Conservation (phyloP, 2,113 vertebrate genomes). For the Callipepla squamata region DNA sequence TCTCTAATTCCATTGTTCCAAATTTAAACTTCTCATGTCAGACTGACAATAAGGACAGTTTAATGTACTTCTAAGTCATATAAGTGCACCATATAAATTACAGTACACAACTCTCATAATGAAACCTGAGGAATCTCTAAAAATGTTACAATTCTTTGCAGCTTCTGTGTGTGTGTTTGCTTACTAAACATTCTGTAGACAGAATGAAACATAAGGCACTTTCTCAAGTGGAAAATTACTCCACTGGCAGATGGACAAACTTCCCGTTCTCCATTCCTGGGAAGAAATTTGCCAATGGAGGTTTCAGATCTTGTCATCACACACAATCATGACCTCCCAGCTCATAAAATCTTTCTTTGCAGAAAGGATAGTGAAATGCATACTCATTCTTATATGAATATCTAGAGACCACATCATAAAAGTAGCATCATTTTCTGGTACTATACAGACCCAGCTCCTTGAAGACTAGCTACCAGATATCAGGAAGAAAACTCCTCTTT, state of each 20-base stretch:
- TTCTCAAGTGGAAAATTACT: not conserved
- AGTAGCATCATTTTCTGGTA: not conserved
- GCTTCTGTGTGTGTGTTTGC: not conserved
- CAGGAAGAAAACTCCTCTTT: not conserved
- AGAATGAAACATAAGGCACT: not conserved
- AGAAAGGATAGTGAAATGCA: not conserved
- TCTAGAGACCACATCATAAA: not conserved
- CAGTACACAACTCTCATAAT: not conserved
- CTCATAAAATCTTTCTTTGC: not conserved
- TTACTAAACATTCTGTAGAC: not conserved
- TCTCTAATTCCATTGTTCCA: not conserved
- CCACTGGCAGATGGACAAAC: not conserved
- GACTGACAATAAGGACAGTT: not conserved
- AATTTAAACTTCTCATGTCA: not conserved
- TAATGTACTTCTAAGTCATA: not conserved
- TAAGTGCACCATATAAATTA: not conserved
- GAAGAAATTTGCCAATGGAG: slow-evolving; percentile 7
- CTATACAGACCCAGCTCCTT: not conserved
- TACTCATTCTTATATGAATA: not conserved
- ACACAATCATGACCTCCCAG: not conserved
- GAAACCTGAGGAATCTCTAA: not conserved
- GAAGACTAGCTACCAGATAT: not conserved
- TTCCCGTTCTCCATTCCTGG: not conserved
- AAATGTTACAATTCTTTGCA: not conserved
- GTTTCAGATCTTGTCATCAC: slow-evolving; percentile 1